Base-by-base conservation (phyloP, 2,888 invertebrate genomes). In the Fragum fragum region DNA sequence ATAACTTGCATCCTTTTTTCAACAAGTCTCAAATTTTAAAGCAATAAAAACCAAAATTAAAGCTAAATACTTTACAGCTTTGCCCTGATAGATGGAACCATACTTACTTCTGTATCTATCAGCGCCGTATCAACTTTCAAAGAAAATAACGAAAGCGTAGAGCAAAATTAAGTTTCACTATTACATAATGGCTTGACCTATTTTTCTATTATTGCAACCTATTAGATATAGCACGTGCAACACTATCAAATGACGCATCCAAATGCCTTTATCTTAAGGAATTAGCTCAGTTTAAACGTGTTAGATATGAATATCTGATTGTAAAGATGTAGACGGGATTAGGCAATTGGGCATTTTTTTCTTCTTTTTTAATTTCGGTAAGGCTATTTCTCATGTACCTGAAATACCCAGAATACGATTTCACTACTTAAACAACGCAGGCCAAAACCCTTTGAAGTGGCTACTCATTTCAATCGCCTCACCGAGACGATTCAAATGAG, bases 111-210 rank as follows among this genome's bases (percentile, higher is more conserved):
- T 36, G 5, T 36, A 36, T 36, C 32, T 36, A 36, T 36, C 52
- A 52, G 52, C 52, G 1, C 18, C 6, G 29, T 61, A 61, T 61
- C 16, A 29, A n/a, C 36, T 61, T 61, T 61, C 61, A 61, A 61
- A 61, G 61, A 11, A 61, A 61, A 32, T 3, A 29, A 61, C 26
- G 32, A 14, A 61, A 61, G 61, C 61, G 61, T 61, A 7, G 32
- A 61, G 7, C 57, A 32, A 32, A 61, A 61, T 61, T 61, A 61
- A 61, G 61, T 61, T 61, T 61, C 61, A 61, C 32, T 32, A 61
- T 61, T 61, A 61, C 61, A 61, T 61, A 61, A 61, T 61, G n/a
- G 61, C 28, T 32, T 61, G 61, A 32, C 61, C 61, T 61, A 61
- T 29, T 61, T 61, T 36, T 32, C 61, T 32, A 61, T 61, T 61